Evolutionary conservation across 2,113 vertebrate species (phyloP), one percentile per base, ranked within the genome.

Genomic region (Eptatretus burgeri): DNA sequence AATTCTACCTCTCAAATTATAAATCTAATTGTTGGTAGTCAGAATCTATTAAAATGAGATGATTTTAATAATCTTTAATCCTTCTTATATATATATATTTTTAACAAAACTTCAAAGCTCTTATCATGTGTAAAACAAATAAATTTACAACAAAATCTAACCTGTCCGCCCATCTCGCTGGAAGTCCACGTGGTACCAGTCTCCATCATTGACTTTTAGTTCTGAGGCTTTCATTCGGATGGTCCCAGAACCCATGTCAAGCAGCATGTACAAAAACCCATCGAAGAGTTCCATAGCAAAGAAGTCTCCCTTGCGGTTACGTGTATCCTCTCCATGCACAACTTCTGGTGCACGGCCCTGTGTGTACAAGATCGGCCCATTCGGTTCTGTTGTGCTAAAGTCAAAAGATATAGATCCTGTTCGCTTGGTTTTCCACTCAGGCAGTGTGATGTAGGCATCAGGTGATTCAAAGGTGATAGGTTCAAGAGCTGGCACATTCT

Each of bases 111-210:
- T 41, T 41, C 27, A 41, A 41, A 3, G 27, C 27, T 41, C 27
- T 41, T 41, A 41, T 41, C 27, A 41, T 41, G 7, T 41, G 7
- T 41, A 5, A 41, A 41, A 41, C 27, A 41, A 41, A 41, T 41
- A 41, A 41, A 41, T 41, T 41, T 41, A 41, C 27, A 41, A 41
- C 3, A 51, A 66, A 49, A 9, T 66, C 56, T 70, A 80, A 96
- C 91, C 91, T 78, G 91, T 85, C 69, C 87, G 76, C 67, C 91
- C 88, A 2, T 95, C 88, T 51, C 89, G 76, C 69, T 96, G 89
- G 70, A 96, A 96, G 72, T 96, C 89, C 68, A 96, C 88, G 2
- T 96, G 88, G 73, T 96, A 96, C 89, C 89, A 96, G 75, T 96
- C 89, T 60, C 89, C 89, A 50, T 96, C 89, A 73, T 96, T 96